Evolutionary conservation across 2,888 invertebrate genomes (phyloP).

Genomic region (Ichneumoninae sp.): DNA sequence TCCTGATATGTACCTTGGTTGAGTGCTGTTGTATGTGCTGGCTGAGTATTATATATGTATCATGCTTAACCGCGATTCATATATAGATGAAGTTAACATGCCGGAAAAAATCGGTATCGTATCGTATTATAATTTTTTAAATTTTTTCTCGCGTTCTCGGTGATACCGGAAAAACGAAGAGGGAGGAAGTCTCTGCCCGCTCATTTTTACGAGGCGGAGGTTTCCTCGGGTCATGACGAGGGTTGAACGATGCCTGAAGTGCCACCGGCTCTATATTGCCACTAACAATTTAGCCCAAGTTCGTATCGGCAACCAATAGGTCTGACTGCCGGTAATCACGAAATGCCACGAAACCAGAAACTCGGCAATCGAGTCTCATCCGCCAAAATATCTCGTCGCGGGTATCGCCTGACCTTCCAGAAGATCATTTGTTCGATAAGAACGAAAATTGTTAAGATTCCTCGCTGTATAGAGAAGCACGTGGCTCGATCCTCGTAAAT

Average conservation of each 20-base stretch:
- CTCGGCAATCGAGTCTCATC: slow-evolving; percentile 27
- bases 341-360: slow-evolving; percentile 71
- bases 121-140: background rate
- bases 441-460: slow-evolving; percentile 18
- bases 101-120: slow-evolving; percentile 15
- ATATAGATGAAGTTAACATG: slow-evolving; percentile 42
- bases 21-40: slow-evolving; percentile 84
- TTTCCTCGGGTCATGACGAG: slow-evolving; percentile 3
- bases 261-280: slow-evolving; percentile 43
- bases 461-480: background rate
- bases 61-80: slow-evolving; percentile 68
- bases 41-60: slow-evolving; percentile 81
- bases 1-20: slow-evolving; percentile 83
- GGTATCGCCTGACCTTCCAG: slow-evolving; percentile 46
- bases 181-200: background rate
- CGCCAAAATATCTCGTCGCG: slow-evolving; percentile 37
- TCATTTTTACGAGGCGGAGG: slow-evolving; percentile 1
- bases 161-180: background rate
- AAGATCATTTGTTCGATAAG: slow-evolving; percentile 32
- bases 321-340: slow-evolving; percentile 72
- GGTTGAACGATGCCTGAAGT: slow-evolving; percentile 39
- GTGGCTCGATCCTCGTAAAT: slow-evolving; percentile 39
- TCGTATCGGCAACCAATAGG: slow-evolving; percentile 31
- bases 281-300: slow-evolving; percentile 44
- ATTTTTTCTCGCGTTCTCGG: background rate